Conservation (phyloP, 2,113 vertebrate genomes). For the Tetrao urogallus region DNA sequence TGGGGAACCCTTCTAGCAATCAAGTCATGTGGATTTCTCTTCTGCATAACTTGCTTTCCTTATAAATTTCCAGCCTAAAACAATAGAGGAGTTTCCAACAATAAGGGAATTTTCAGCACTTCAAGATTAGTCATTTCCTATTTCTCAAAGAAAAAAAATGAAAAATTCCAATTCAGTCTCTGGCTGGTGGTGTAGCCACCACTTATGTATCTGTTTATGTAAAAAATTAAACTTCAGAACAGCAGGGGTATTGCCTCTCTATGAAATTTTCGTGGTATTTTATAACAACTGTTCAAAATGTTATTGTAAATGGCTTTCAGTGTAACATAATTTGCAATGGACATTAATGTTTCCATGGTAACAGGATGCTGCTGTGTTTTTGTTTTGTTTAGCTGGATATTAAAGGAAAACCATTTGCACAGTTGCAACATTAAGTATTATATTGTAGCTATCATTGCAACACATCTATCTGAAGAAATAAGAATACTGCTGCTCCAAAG, state of each 20-base stretch:
- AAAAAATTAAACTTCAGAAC: constrained; percentile 26
- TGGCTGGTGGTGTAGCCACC: neutral
- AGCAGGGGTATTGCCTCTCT: neutral
- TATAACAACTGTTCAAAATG: neutral
- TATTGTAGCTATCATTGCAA: neutral
- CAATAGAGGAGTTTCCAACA: constrained; percentile 51
- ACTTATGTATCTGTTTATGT: constrained; percentile 27
- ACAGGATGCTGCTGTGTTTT: neutral
- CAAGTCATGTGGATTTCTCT: constrained; percentile 16
- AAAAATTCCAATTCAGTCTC: constrained; percentile 22
- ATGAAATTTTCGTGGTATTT: constrained; percentile 34
- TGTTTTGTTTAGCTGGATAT: neutral
- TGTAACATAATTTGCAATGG: neutral
- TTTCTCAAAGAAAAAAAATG: constrained; percentile 64
- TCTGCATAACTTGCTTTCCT: constrained; percentile 16
- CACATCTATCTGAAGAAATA: neutral
- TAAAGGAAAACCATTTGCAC: neutral
- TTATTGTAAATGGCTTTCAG: constrained; percentile 12
- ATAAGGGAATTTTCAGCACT: constrained; percentile 48
- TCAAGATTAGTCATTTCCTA: constrained; percentile 45
- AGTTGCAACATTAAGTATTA: neutral
- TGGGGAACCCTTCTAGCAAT: constrained; percentile 28
- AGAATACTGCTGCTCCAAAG: neutral
- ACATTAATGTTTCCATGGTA: neutral
- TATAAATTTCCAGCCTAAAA: constrained; percentile 30